A percentile compares a stretch with the other conserved stretches of the same genome.
Evolutionary conservation across 2,797 vertebrate genomes (phyloP).

Genomic region (Eulemur rubriventer): DNA sequence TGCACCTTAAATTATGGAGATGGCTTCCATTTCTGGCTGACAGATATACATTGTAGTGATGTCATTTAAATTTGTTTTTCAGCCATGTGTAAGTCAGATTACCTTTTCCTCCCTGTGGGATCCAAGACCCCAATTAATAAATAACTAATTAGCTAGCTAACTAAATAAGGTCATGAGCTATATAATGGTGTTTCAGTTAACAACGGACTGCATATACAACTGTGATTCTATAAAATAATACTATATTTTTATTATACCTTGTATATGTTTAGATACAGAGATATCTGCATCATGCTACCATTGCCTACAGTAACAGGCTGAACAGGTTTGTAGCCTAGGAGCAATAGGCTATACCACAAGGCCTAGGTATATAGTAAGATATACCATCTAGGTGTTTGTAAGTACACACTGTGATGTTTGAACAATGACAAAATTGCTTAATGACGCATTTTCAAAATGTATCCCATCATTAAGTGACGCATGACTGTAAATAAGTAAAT

Average conservation of each 20-base stretch:
- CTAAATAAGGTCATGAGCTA: background rate
- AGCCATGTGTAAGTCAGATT: background rate
- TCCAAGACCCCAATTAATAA: background rate
- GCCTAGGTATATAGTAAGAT: background rate
- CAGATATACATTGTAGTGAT: background rate
- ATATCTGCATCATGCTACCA: background rate
- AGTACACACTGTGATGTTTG: background rate
- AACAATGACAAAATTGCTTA: background rate
- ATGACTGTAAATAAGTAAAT: background rate
- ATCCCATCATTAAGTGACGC: background rate
- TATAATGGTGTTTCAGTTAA: background rate
- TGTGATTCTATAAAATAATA: background rate
- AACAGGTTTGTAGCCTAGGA: background rate
- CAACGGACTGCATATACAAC: background rate
- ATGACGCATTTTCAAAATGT: background rate
- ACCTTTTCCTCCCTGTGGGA: background rate
- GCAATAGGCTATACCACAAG: background rate
- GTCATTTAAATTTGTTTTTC: background rate
- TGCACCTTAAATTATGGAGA: background rate
- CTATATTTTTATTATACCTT: background rate
- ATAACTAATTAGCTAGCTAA: background rate
- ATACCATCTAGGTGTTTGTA: background rate
- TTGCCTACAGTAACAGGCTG: background rate
- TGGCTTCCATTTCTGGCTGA: background rate
- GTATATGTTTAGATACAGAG: background rate